Percentiles rank a stretch among this genome's conserved stretches.
phyloP scores from a whole-genome alignment of 2,888 invertebrate genomes.

The Drosophila neutralis region DNA sequence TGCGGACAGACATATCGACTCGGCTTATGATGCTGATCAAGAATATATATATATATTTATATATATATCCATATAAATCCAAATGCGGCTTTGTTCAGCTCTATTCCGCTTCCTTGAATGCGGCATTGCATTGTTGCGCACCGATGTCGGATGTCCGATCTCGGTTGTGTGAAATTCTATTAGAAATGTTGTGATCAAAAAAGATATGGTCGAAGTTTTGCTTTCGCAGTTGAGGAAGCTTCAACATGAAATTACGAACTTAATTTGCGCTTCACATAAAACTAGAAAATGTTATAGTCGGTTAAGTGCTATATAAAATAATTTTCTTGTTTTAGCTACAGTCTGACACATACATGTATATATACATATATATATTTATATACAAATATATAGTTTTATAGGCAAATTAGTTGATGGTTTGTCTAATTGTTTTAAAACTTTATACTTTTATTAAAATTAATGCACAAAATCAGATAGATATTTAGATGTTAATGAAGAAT shows the following conservation, averaged over 20 bases:
- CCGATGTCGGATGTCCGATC: neutral
- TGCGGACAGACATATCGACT: neutral
- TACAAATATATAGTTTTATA: neutral
- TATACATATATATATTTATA: neutral
- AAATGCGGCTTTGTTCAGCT: neutral
- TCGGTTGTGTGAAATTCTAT: neutral
- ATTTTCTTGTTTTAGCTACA: neutral
- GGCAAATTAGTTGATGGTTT: constrained; percentile 12
- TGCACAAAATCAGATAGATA: constrained; percentile 52
- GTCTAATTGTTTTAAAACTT: constrained; percentile 26
- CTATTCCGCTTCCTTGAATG: neutral
- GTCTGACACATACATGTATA: neutral
- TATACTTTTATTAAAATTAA: constrained; percentile 50
- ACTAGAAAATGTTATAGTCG: neutral
- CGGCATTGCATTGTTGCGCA: neutral
- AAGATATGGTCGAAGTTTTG: neutral
- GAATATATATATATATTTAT: neutral
- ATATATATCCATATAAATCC: neutral
- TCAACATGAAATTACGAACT: neutral
- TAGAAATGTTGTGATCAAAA: neutral
- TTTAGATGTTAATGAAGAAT: constrained; percentile 44
- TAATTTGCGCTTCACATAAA: neutral
- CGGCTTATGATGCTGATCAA: neutral
- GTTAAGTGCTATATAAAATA: neutral
- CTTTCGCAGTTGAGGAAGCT: neutral